Evolutionary conservation across 2,797 vertebrate species (phyloP).

Genomic region (Oreochromis mossambicus): DNA sequence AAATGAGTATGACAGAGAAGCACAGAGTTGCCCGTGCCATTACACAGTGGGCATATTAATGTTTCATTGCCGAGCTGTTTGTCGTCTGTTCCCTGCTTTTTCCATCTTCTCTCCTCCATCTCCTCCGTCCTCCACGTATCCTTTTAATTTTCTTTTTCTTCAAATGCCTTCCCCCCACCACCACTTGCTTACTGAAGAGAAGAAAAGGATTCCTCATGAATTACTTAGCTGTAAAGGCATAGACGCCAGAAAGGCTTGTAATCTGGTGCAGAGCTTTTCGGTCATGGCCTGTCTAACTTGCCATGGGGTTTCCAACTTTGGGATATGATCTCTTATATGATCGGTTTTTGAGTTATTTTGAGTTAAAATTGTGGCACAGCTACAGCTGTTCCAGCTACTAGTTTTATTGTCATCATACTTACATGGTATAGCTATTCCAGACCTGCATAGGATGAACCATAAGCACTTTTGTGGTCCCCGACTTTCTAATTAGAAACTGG

Average conservation of each 20-base stretch:
- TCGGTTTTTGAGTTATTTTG: background rate
- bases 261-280: background rate
- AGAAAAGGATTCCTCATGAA: slow-evolving; percentile 34
- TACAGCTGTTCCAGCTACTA: background rate
- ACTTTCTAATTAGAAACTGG: background rate
- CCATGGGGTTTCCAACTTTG: slow-evolving; percentile 4
- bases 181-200: background rate
- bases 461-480: background rate
- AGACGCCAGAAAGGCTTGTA: background rate
- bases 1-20: slow-evolving; percentile 36
- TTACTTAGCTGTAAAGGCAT: slow-evolving; percentile 24
- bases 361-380: background rate
- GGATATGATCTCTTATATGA: background rate
- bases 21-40: background rate
- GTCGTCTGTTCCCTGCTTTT: slow-evolving; percentile 1
- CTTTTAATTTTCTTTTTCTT: background rate
- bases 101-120: background rate
- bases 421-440: background rate
- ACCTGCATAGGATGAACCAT: background rate
- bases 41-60: slow-evolving; percentile 43
- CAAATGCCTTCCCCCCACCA: background rate
- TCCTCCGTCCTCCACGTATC: background rate
- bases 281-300: background rate
- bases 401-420: background rate
- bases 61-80: slow-evolving; percentile 41